Evolutionary conservation across 2,113 vertebrate species (phyloP).

Genomic region (Aptenodytes forsteri): DNA sequence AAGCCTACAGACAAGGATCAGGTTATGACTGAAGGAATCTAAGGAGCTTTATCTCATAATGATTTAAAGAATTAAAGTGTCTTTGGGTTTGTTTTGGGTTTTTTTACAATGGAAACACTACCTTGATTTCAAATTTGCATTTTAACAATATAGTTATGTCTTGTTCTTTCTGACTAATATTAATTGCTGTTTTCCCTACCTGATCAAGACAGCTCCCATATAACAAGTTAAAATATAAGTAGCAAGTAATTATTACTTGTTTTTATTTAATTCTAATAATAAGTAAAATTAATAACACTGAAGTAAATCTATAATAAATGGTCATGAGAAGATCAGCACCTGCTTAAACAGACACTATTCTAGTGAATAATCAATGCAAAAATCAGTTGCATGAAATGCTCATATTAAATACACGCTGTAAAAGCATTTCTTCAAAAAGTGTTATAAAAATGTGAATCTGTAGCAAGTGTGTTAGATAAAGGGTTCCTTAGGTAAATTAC

Average conservation of each 20-base stretch:
- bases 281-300: neutral
- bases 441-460: neutral
- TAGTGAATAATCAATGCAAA: neutral
- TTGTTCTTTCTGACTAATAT: neutral
- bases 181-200: neutral
- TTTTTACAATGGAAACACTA: neutral
- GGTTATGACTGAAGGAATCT: neutral
- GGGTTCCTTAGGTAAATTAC: neutral
- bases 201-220: neutral
- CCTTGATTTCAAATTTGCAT: neutral
- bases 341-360: neutral
- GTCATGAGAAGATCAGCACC: neutral
- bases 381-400: neutral
- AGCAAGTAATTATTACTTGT: neutral
- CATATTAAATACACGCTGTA: neutral
- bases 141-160: neutral
- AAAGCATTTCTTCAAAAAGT: neutral
- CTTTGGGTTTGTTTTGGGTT: accelerated
- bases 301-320: neutral
- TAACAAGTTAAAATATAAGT: neutral
- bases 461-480: accelerated
- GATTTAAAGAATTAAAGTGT: neutral
- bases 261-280: neutral
- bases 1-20: slow-evolving; percentile 75
- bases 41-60: neutral